Percentiles rank a stretch among this genome's conserved stretches.
These are phyloP conservation scores for Cervus canadensis DNA, from an alignment of 2,113 vertebrate genomes.

Conservation along the genomic window DNA sequence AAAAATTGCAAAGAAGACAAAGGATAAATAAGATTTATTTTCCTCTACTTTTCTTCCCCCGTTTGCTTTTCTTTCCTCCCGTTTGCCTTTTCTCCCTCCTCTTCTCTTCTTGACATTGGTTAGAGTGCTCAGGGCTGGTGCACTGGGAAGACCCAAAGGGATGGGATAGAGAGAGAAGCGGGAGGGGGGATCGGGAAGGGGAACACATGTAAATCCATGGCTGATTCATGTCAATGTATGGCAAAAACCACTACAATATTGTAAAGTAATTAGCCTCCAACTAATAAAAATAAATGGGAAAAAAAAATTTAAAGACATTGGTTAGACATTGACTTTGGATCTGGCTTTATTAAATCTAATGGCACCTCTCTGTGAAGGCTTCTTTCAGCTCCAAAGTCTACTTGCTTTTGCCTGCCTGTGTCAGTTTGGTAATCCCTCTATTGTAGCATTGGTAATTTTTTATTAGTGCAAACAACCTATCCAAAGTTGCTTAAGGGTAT, in stretches of 20 bases:
- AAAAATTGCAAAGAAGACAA: background rate
- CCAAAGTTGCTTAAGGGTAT: background rate
- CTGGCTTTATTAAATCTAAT: background rate
- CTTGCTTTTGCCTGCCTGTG: background rate
- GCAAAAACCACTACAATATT: too few relatives aligned
- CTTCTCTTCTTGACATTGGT: background rate
- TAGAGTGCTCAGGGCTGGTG: too few relatives aligned
- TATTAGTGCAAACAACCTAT: background rate
- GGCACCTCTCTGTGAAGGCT: background rate
- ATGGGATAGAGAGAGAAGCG: too few relatives aligned
- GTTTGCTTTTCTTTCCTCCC: background rate
- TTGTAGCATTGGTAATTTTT: background rate
- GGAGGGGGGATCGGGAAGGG: too few relatives aligned
- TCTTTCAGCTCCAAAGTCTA: background rate
- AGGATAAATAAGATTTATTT: background rate
- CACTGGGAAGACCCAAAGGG: too few relatives aligned
- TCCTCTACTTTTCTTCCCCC: background rate
- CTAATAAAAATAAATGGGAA: too few relatives aligned
- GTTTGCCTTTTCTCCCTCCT: fast-evolving
- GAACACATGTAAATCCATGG: too few relatives aligned
- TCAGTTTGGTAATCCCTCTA: background rate
- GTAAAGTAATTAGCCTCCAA: too few relatives aligned
- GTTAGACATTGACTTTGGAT: background rate
- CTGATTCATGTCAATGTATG: too few relatives aligned
- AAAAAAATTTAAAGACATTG: too few relatives aligned